These are phyloP conservation scores for Spea bombifrons DNA, from an alignment of 2,113 vertebrate genomes.

Conservation along the genomic window DNA sequence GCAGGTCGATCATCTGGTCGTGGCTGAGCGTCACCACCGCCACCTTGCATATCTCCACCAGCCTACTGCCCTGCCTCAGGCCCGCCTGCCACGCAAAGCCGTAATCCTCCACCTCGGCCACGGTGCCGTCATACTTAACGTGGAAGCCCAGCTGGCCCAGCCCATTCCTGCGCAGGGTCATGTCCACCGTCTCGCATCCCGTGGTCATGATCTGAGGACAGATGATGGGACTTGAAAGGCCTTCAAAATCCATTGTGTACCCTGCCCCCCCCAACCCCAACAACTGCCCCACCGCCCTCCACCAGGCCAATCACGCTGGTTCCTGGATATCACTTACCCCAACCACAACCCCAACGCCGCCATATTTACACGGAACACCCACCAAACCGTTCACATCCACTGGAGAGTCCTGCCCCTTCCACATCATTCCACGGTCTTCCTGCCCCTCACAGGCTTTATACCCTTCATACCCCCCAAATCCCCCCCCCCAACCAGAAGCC, in stretches of 20 bases:
- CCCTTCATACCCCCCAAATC: too few relatives aligned
- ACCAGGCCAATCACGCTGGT: too few relatives aligned
- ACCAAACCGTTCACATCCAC: too few relatives aligned
- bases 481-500: too few relatives aligned
- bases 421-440: too few relatives aligned
- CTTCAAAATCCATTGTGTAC: background rate
- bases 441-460: too few relatives aligned
- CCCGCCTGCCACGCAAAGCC: slow-evolving; percentile 95
- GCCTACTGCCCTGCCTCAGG: slow-evolving; percentile 84
- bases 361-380: too few relatives aligned
- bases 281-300: too few relatives aligned
- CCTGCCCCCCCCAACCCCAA: too few relatives aligned
- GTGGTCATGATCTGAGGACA: slow-evolving; percentile 73
- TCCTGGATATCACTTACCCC: too few relatives aligned
- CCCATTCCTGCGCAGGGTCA: slow-evolving; percentile 87
- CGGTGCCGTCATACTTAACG: slow-evolving; percentile 86
- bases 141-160: slow-evolving; percentile 93
- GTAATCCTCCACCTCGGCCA: slow-evolving; percentile 92
- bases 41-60: slow-evolving; percentile 94
- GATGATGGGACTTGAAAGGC: slow-evolving; percentile 8
- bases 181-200: slow-evolving; percentile 87
- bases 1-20: slow-evolving; percentile 92
- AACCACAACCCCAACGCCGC: too few relatives aligned
- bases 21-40: slow-evolving; percentile 86
- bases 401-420: too few relatives aligned